phyloP scores from a whole-genome alignment of 2,113 vertebrate genomes.

The Ciconia maguari region DNA sequence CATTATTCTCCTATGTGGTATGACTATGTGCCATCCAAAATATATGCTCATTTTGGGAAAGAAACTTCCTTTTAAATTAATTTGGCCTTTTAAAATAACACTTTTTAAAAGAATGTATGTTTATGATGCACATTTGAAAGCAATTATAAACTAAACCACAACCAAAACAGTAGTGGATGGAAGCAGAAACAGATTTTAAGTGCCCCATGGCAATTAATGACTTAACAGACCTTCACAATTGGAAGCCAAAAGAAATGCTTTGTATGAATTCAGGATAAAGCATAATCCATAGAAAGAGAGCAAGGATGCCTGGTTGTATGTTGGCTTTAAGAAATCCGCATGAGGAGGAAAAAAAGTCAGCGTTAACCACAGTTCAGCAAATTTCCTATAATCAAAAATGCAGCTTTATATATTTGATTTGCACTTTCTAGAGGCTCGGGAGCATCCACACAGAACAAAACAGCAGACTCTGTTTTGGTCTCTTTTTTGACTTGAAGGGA shows the following conservation, averaged over 20 bases:
- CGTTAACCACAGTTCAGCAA: neutral
- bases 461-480: neutral
- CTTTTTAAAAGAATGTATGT: neutral
- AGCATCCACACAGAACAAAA: neutral
- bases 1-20: neutral
- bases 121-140: neutral
- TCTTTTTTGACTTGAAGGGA: neutral
- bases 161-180: neutral
- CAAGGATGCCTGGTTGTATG: neutral
- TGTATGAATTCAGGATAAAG: neutral
- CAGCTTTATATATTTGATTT: neutral
- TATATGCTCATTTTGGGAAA: neutral
- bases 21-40: neutral
- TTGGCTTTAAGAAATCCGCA: neutral
- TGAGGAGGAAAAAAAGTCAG: neutral
- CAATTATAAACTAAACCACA: neutral
- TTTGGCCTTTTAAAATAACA: neutral
- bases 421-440: neutral
- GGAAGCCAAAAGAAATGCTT: conserved; percentile 17
- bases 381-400: neutral
- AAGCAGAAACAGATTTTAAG: conserved; percentile 3
- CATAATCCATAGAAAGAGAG: neutral
- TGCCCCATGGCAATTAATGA: neutral
- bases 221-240: neutral
- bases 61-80: neutral